Evolutionary conservation across 2,888 invertebrate genomes (phyloP), one percentile per base, ranked within the genome.

Genomic region (Abrostola triplasia): DNA sequence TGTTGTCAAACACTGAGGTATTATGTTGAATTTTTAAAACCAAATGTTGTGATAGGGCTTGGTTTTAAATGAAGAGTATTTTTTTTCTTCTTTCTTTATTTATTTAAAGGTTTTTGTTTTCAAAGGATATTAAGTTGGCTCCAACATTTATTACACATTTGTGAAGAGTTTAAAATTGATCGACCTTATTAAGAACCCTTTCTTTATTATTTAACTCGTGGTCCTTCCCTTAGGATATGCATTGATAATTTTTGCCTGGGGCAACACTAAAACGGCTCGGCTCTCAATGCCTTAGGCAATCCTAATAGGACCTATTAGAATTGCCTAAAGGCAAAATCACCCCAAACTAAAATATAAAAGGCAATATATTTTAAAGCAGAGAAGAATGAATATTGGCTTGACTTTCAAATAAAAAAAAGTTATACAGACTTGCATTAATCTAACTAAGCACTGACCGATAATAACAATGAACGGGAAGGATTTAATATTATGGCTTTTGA

Each of bases 231-330:
- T 48, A 7, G 13, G 11, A 54, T 55, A 54, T 44, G 38, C 42
- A 48, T 41, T 63, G 50, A 59, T 68, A 50, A 62, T 55, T 72
- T 58, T 49, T 7, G 24, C 44, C 44, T 47, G 9, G 5, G 8
- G 44, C 44, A 47, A 24, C 13, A 47, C 44, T 13, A 47, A 47
- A 47, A 47, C 24, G 44, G 44, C 40, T 9, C 57, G 42, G 44
- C 36, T 9, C 57, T 51, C 60, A n/a, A n/a, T n/a, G n/a, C n/a
- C n/a, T n/a, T n/a, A n/a, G n/a, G n/a, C n/a, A n/a, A n/a, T n/a
- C n/a, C n/a, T 44, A 41, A 49, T 64, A 49, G 64, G 42, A 69
- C 53, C 69, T 72, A 69, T 60, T 38, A 49, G 51, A 41, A 56
- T 38, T 41, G 75, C 71, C 70, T 37, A 1, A 47, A 54, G 71